Percentiles rank a stretch among this genome's conserved stretches.
These are phyloP conservation scores for Bujurquina vittata DNA, from an alignment of 2,113 vertebrate species.

Conservation along the genomic window DNA sequence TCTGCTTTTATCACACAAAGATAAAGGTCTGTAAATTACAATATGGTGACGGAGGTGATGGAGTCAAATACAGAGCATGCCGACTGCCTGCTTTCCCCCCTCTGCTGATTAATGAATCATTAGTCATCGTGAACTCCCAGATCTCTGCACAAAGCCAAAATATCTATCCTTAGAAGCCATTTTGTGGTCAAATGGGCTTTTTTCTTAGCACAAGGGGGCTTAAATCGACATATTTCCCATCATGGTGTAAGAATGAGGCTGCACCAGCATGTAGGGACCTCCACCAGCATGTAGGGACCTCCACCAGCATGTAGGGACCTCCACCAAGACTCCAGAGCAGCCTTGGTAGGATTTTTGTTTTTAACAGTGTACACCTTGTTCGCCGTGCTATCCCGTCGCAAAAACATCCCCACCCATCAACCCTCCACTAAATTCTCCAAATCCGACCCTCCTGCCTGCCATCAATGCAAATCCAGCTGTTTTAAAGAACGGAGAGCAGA, in stretches of 20 bases:
- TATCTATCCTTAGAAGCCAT: background rate
- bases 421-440: background rate
- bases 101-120: slow-evolving; percentile 33
- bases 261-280: background rate
- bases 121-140: slow-evolving; percentile 15
- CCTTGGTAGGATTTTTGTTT: background rate
- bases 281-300: background rate
- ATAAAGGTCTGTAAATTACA: slow-evolving; percentile 64
- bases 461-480: background rate
- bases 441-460: background rate
- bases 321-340: background rate
- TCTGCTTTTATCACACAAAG: slow-evolving; percentile 51
- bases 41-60: slow-evolving; percentile 43
- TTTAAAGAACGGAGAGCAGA: background rate
- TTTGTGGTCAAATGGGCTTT: background rate
- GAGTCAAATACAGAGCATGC: slow-evolving; percentile 44
- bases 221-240: background rate
- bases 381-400: background rate
- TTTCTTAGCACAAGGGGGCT: no score
- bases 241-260: background rate
- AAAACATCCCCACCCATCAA: background rate
- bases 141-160: background rate
- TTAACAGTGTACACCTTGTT: slow-evolving; percentile 22
- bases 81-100: slow-evolving; percentile 10
- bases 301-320: background rate